Evolutionary conservation across 2,797 vertebrate species (phyloP), one percentile per base, ranked within the genome.

Genomic region (Thamnophis elegans): DNA sequence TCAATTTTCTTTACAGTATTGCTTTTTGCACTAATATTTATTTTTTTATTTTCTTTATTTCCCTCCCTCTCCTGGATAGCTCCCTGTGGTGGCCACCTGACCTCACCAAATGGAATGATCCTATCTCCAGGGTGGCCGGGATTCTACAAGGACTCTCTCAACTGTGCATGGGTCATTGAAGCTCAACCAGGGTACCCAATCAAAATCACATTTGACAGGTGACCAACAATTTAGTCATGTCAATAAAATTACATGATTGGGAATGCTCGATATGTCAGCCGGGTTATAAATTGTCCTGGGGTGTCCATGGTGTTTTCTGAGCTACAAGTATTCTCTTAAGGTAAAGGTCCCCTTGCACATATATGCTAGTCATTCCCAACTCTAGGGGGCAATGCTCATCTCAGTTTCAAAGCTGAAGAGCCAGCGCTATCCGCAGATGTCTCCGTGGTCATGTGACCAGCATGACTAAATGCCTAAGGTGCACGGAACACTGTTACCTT

Each of bases 141-240:
- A 94, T 99, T 99, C 95, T 99, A 99, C 97, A 99, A 99, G 97
- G 99, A 99, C 94, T 99, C 99, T 7, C 97, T 99, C 94, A 99
- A 98, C 97, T 99, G 99, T 65, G 99, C 98, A 91, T 99, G 99
- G 99, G 98, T 99, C 96, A 99, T 99, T 11, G 99, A 99, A 97
- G 99, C 99, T 88, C 99, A 98, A 96, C 99, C 99, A 0, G 99
- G 99, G 95, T 99, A 99, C 96, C 99, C 99, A 94, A 99, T 99
- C 98, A 99, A 99, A 97, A 99, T 99, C 97, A 99, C 99, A 54
- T 99, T 99, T 14, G 99, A 99, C 98, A 99, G 99, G 99, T 99
- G 94, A 85, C 36, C 16, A 8, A 28, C 16, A 32, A 58, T 36
- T 58, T 22, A 87, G 5, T 56, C 73, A 25, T 42, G 20, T 47